Evolutionary conservation across 2,797 vertebrate genomes (phyloP).

Genomic region (Sebastes umbrosus): DNA sequence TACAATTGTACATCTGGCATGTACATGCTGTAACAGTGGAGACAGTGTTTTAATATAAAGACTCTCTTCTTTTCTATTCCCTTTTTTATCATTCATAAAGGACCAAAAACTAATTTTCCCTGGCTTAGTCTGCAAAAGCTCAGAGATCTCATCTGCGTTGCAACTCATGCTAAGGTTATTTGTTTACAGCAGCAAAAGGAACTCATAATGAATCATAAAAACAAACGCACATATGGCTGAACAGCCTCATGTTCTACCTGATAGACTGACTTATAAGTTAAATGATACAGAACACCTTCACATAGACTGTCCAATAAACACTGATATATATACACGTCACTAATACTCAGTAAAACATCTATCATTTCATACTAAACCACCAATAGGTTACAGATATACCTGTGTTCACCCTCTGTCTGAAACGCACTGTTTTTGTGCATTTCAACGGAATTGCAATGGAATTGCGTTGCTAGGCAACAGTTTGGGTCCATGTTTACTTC

Average conservation of each 20-base stretch:
- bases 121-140: not conserved
- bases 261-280: not conserved
- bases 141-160: not conserved
- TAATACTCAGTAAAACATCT: not conserved
- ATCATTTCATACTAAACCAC: not conserved
- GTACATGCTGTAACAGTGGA: not conserved
- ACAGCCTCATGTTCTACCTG: not conserved
- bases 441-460: too few species aligned
- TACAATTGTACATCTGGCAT: conserved; percentile 38
- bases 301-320: not conserved
- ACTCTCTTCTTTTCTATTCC: not conserved
- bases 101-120: not conserved
- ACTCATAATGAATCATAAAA: not conserved
- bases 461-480: too few species aligned
- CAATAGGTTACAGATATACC: not conserved
- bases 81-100: not conserved
- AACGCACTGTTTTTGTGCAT: too few species aligned
- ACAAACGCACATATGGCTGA: conserved; percentile 2
- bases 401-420: too few species aligned
- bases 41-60: not conserved
- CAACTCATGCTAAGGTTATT: not conserved
- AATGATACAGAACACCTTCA: not conserved
- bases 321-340: not conserved
- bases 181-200: not conserved
- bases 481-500: too few species aligned